Conservation (phyloP, 2,888 invertebrate genomes). For the Ischnus inquisitorius region DNA sequence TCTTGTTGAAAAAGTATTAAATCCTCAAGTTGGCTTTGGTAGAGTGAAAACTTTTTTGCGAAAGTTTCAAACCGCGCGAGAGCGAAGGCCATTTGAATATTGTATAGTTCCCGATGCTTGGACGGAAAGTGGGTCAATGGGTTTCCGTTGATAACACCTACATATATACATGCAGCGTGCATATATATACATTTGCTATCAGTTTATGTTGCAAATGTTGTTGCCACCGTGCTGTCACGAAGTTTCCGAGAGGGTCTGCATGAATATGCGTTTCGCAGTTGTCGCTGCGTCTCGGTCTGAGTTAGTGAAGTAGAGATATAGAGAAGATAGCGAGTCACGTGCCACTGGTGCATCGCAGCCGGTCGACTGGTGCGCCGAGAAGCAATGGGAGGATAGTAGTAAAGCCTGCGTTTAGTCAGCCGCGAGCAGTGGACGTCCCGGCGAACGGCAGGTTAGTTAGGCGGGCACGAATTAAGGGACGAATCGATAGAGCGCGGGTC, state of each 20-base stretch:
- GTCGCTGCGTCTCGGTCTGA: constrained; percentile 19
- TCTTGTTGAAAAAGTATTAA: constrained; percentile 39
- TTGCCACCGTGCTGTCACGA: background rate
- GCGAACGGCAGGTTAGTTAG: constrained; percentile 77
- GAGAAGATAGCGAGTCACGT: constrained; percentile 55
- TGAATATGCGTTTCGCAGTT: constrained; percentile 21
- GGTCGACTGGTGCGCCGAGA: constrained; percentile 17
- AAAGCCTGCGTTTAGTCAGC: constrained; percentile 76
- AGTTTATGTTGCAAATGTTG: background rate
- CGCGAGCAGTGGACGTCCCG: constrained; percentile 51
- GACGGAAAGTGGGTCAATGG: constrained; percentile 47
- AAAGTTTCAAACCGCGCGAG: constrained; percentile 23
- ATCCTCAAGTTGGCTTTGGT: constrained; percentile 30
- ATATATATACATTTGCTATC: background rate
- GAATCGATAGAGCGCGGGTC: constrained; percentile 79
- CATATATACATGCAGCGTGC: background rate
- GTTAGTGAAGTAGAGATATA: constrained; percentile 27
- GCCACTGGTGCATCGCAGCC: constrained; percentile 23
- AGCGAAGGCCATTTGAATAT: constrained; percentile 35
- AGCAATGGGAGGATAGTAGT: constrained; percentile 72
- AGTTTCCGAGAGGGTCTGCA: constrained; percentile 1
- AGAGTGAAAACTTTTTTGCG: constrained; percentile 35
- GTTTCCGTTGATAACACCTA: constrained; percentile 26
- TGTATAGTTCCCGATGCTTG: constrained; percentile 9
- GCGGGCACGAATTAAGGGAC: constrained; percentile 78